These are phyloP conservation scores for Panzeria rudis DNA, from an alignment of 2,888 invertebrate genomes.

Conservation along the genomic window DNA sequence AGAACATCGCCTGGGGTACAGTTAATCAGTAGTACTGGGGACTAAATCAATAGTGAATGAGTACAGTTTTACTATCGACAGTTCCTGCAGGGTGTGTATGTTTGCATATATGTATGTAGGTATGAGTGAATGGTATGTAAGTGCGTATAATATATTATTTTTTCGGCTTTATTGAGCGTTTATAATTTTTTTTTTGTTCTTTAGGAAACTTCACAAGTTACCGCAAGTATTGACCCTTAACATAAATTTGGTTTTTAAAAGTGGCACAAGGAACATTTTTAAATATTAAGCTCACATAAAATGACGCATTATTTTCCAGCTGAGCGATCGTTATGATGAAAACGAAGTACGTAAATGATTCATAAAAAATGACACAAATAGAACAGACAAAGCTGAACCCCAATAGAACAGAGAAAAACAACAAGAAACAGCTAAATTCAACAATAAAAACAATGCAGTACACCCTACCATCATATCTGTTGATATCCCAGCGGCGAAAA, in stretches of 20 bases:
- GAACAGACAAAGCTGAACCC: slow-evolving; percentile 33
- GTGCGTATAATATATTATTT: not conserved
- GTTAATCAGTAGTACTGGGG: no score
- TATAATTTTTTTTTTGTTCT: not conserved
- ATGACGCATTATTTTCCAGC: slow-evolving; percentile 63
- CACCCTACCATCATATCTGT: not conserved
- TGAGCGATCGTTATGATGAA: slow-evolving; percentile 41
- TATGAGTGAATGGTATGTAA: no score
- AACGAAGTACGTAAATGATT: slow-evolving; percentile 51
- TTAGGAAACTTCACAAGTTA: slow-evolving; percentile 1
- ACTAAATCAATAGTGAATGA: no score
- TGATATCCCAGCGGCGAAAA: no score
- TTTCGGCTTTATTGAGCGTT: not conserved
- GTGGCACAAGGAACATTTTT: slow-evolving; percentile 25
- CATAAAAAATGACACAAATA: slow-evolving; percentile 40
- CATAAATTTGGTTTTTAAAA: slow-evolving; percentile 26
- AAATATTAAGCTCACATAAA: slow-evolving; percentile 29
- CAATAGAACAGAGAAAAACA: slow-evolving; percentile 31
- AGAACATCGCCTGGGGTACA: no score
- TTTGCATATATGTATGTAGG: no score
- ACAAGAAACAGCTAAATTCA: slow-evolving; percentile 4
- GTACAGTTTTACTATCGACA: no score
- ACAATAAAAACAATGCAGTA: slow-evolving; percentile 8
- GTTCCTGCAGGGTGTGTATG: no score
- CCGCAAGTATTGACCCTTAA: slow-evolving; percentile 4